Base-by-base conservation (phyloP, 2,888 invertebrate species). In the Watsonalla binaria region DNA sequence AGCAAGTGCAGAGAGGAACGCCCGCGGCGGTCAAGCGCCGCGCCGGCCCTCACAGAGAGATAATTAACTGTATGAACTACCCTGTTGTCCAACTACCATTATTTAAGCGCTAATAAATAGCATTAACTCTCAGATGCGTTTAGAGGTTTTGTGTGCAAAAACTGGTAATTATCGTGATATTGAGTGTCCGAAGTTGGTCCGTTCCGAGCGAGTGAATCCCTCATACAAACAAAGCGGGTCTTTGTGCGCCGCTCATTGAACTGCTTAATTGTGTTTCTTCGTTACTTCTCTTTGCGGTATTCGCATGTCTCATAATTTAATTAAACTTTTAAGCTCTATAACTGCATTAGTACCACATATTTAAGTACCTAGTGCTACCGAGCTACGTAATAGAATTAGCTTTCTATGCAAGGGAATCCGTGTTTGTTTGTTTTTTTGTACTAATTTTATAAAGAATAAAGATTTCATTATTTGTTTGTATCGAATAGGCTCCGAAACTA, bases 1-100 rank as follows among this genome's bases (percentile, higher is more conserved):
- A 77, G 79, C 68, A 72, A 72, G 59, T 42, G 5, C 37, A 11
- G 42, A 11, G 42, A 11, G 42, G 11, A 42, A 11, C 42, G 42
- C 42, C 42, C 42, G 42, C 42, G 42, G 42, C 42, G 42, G 42
- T 42, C 42, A 42, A 42, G 11, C 11, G 42, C 42, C 42, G 42
- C 11, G 14, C 55, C 48, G 24, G 24, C 24, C 53, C 58, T 52
- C 75, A 72, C 76, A 68, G 77, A 78, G 72, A 80, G 80, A 84
- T 85, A 89, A 90, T 88, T 88, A 89, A 86, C 89, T 87, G 81
- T 82, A 82, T 82, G 81, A 84, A 89, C 86, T 85, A 80, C 78
- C 77, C 80, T 70, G 71, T 73, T 75, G 75, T 74, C 73, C 72
- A 72, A 76, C 79, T 73, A 81, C 72, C 74, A 78, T 74, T 74